A percentile compares a stretch with the other conserved stretches of the same genome.
These are phyloP conservation scores for Gracilinanus agilis DNA, from an alignment of 2,113 vertebrate species.

Conservation along the genomic window DNA sequence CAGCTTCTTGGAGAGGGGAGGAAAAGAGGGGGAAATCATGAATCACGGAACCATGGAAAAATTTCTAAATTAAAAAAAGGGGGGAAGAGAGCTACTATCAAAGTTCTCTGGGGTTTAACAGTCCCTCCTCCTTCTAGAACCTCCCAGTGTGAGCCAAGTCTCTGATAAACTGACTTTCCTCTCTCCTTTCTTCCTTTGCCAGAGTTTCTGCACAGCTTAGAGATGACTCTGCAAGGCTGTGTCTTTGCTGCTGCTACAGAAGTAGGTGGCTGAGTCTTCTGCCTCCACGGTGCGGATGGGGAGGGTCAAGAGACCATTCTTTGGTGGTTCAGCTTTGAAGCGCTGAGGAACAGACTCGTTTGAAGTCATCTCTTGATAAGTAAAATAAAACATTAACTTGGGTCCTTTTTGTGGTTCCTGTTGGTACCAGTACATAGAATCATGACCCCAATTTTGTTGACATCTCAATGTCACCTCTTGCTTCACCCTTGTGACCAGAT, in stretches of 20 bases:
- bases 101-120: not conserved
- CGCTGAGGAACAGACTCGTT: not conserved
- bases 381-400: slow-evolving; percentile 50
- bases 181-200: not conserved
- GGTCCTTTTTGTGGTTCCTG: not conserved
- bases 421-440: slow-evolving; percentile 68
- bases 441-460: slow-evolving; percentile 48
- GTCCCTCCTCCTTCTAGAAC: not conserved
- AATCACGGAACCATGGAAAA: too few relatives aligned
- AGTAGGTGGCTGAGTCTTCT: not conserved
- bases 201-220: slow-evolving; percentile 38
- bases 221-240: not conserved
- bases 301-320: not conserved
- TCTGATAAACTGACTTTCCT: not conserved
- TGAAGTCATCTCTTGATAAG: not conserved
- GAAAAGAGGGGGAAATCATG: too few relatives aligned
- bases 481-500: slow-evolving; percentile 51
- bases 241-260: slow-evolving; percentile 51
- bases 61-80: too few relatives aligned
- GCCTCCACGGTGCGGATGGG: not conserved
- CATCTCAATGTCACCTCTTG: slow-evolving; percentile 59
- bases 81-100: not conserved
- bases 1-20: too few relatives aligned
- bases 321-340: not conserved
- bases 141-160: not conserved